Conservation (phyloP, 2,113 vertebrate genomes). For the Trichomycterus rosablanca region DNA sequence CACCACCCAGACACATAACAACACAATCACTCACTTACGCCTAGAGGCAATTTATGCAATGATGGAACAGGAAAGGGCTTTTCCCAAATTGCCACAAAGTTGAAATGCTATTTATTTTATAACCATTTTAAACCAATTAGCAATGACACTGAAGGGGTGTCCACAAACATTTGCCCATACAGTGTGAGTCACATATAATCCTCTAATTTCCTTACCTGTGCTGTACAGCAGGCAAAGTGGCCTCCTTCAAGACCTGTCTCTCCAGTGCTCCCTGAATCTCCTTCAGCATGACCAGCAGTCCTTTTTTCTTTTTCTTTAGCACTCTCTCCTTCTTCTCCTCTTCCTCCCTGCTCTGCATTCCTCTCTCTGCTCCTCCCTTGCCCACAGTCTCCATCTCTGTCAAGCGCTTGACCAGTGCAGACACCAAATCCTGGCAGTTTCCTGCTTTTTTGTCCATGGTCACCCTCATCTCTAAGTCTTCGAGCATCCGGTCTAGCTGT, state of each 20-base stretch:
- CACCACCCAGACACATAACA: too few relatives aligned
- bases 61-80: too few relatives aligned
- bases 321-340: slow-evolving; percentile 25
- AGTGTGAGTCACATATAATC: too few relatives aligned
- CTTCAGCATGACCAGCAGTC: slow-evolving; percentile 66
- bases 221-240: slow-evolving; percentile 79
- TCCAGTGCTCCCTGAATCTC: slow-evolving; percentile 66
- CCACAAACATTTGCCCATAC: too few relatives aligned
- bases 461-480: slow-evolving; percentile 50
- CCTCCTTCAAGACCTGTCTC: slow-evolving; percentile 73
- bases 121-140: too few relatives aligned
- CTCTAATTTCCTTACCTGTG: slow-evolving; percentile 69
- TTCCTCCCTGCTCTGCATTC: neutral
- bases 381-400: slow-evolving; percentile 1
- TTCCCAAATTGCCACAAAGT: too few relatives aligned
- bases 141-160: too few relatives aligned
- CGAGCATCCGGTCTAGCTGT: slow-evolving; percentile 46
- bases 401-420: slow-evolving; percentile 22
- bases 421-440: slow-evolving; percentile 51
- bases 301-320: slow-evolving; percentile 51
- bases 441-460: slow-evolving; percentile 38
- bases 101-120: too few relatives aligned
- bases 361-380: slow-evolving; percentile 10
- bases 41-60: too few relatives aligned
- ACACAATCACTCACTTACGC: too few relatives aligned